Percentiles rank a stretch among this genome's conserved stretches.
Conservation (phyloP, 2,888 invertebrate genomes). For the Drosophila atroscutellata region DNA sequence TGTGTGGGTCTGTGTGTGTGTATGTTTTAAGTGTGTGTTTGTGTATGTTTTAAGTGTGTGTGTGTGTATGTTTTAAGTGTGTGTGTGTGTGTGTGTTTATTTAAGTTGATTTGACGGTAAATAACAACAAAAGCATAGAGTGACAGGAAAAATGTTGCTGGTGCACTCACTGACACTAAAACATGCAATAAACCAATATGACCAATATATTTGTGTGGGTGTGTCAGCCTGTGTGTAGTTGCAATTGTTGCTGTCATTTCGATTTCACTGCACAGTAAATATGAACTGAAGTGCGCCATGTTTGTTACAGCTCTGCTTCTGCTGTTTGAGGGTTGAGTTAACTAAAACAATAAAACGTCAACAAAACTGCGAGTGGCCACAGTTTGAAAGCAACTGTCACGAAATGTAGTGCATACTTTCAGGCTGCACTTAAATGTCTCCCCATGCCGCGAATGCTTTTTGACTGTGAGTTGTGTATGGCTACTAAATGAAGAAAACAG, state of each 20-base stretch:
- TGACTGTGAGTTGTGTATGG: too few relatives aligned
- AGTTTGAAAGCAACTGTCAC: conserved; percentile 11
- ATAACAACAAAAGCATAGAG: conserved; percentile 15
- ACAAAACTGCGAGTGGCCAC: conserved; percentile 13
- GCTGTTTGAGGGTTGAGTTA: conserved; percentile 15
- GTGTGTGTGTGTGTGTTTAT: conserved; percentile 8
- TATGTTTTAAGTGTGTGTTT: conserved; percentile 13
- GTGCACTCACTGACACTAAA: conserved; percentile 22
- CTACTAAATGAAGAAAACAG: too few relatives aligned
- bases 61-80: conserved; percentile 3
- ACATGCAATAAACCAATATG: conserved; percentile 31
- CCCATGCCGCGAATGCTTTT: background rate
- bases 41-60: too few relatives aligned
- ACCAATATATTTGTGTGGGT: background rate
- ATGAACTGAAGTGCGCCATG: conserved; percentile 15
- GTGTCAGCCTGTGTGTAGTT: conserved; percentile 7
- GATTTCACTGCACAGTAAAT: conserved; percentile 19
- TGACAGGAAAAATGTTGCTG: conserved; percentile 19
- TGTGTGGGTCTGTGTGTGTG: conserved; percentile 26
- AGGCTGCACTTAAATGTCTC: conserved; percentile 8
- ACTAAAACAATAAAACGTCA: conserved; percentile 26
- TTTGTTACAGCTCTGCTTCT: conserved; percentile 14
- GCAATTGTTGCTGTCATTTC: conserved; percentile 20
- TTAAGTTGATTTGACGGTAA: conserved; percentile 37
- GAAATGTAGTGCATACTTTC: conserved; percentile 26